Evolutionary conservation across 2,797 vertebrate genomes (phyloP).

Genomic region (Enteromius afrohamiltoni): DNA sequence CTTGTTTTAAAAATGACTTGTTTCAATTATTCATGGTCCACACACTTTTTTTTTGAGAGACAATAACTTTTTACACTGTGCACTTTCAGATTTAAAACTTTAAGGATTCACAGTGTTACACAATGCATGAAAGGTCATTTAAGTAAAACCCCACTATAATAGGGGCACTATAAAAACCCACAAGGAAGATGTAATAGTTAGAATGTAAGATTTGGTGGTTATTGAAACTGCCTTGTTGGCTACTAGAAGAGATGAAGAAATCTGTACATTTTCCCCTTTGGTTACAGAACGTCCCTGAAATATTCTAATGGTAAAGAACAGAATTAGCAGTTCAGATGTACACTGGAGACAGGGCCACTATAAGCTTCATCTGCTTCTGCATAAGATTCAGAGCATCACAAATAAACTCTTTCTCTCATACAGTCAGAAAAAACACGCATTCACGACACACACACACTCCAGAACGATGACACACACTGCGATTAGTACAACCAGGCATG

Average conservation of each 20-base stretch:
- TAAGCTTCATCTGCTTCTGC: not conserved
- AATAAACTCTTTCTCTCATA: constrained; percentile 5
- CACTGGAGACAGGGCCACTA: not conserved
- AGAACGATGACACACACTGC: constrained; percentile 31
- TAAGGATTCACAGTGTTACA: too few species aligned
- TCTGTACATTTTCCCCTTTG: not conserved
- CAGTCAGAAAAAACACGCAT: not conserved
- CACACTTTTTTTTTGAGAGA: too few species aligned
- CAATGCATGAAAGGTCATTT: too few species aligned
- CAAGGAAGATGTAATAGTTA: too few species aligned
- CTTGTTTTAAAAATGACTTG: too few species aligned
- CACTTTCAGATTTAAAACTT: too few species aligned
- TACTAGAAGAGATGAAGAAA: not conserved
- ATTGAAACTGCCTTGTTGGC: not conserved
- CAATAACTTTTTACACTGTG: too few species aligned
- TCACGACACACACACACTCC: not conserved
- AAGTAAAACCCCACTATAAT: too few species aligned
- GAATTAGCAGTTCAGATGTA: not conserved
- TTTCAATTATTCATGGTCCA: too few species aligned
- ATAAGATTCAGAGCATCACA: not conserved
- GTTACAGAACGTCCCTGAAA: not conserved
- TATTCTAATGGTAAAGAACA: not conserved
- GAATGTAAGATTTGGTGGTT: not conserved
- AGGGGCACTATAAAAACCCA: too few species aligned
- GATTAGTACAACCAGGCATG: constrained; percentile 19